Evolutionary conservation across 2,888 invertebrate species (phyloP), one percentile per base, ranked within the genome.

Genomic region (Orthonevra nobilis): DNA sequence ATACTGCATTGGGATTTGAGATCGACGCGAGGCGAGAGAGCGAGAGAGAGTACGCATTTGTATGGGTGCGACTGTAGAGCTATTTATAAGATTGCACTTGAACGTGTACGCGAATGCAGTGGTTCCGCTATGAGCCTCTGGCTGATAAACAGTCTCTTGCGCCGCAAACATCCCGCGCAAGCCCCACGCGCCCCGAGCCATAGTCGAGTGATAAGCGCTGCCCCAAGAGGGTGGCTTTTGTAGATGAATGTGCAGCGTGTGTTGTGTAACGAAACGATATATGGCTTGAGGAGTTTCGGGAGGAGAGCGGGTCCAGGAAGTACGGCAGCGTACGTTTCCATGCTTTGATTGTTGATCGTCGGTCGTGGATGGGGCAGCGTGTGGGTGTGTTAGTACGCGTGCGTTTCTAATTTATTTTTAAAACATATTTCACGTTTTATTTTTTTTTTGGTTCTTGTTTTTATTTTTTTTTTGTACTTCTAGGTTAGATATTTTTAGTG

Each of bases 321-420:
- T 58, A 46, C 56, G 61, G n/a, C n/a, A n/a, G n/a, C n/a, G n/a
- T n/a, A n/a, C n/a, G n/a, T n/a, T 64, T 70, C 17, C 36, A 30
- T 38, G 60, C 30, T n/a, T n/a, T n/a, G 38, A 44, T 72, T 72
- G 38, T 48, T 52, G n/a, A n/a, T n/a, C n/a, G n/a, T n/a, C n/a
- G n/a, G 42, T 40, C 20, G n/a, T 14, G 5, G 10, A 3, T 10
- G 30, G 32, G 32, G 15, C 38, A 1, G 30, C 17, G 26, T 74
- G 61, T 63, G 74, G 68, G 63, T 74, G 81, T 81, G 38, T 81
- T 81, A 74, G 81, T 81, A 69, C 81, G 81, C 81, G 81, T 74
- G 81, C 81, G 81, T 81, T 81, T 69, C 52, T 46, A 63, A 69
- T 69, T 74, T 81, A 81, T 81, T 74, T 81, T 58, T 38, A 44